Evolutionary conservation across 1,140 invertebrate genomes (phyloP).

Genomic region (Papilio helenus): DNA sequence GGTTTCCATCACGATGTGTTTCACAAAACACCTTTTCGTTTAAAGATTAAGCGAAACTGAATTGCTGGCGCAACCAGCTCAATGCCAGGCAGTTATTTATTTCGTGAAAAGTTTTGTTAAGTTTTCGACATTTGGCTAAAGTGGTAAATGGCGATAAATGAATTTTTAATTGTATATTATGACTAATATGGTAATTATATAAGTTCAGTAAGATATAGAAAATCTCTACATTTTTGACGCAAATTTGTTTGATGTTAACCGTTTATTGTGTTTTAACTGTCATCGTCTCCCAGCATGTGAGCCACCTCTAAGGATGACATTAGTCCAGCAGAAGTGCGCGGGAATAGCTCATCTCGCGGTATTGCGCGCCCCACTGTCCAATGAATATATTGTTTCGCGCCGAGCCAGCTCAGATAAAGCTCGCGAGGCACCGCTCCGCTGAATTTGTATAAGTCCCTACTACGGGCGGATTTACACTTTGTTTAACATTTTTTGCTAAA

Average conservation of each 20-base stretch:
- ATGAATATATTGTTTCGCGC: conserved; percentile 82
- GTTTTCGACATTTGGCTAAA: neutral
- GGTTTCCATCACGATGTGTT: conserved; percentile 49
- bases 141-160: neutral
- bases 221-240: neutral
- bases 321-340: conserved; percentile 56
- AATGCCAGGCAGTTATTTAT: neutral
- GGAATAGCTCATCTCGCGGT: conserved; percentile 75
- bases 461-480: conserved; percentile 47
- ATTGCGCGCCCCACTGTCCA: conserved; percentile 73
- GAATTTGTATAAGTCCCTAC: conserved; percentile 49
- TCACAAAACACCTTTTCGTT: conserved; percentile 69
- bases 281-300: neutral
- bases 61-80: conserved; percentile 44
- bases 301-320: conserved; percentile 1
- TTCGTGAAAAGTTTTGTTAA: neutral
- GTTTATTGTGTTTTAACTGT: neutral
- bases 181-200: neutral
- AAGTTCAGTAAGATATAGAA: neutral
- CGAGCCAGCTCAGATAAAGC: conserved; percentile 80
- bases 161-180: neutral
- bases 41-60: conserved; percentile 75
- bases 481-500: neutral
- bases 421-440: conserved; percentile 73
- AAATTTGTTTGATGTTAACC: neutral